Conservation (phyloP, 2,888 invertebrate species). For the Sycophila texana region DNA sequence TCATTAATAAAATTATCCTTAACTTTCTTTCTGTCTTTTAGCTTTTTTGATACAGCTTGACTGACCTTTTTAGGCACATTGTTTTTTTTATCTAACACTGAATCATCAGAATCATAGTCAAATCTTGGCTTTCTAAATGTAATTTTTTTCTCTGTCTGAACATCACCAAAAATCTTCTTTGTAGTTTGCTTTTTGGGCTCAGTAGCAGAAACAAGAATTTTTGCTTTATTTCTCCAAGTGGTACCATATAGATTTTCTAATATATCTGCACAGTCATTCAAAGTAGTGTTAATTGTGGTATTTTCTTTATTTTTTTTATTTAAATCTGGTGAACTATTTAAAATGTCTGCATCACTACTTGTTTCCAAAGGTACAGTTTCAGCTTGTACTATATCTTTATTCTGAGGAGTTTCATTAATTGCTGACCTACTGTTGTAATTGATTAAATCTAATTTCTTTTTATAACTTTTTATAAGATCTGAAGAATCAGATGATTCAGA, state of each 20-base stretch:
- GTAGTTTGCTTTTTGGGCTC: constrained; percentile 63
- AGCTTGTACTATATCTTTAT: constrained; percentile 5
- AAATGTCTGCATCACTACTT: constrained; percentile 13
- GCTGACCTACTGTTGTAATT: background rate
- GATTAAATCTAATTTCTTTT: background rate
- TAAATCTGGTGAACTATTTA: constrained; percentile 10
- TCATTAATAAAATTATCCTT: constrained; percentile 67
- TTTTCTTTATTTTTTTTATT: constrained; percentile 32
- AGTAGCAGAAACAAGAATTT: constrained; percentile 61
- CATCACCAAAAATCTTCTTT: constrained; percentile 59
- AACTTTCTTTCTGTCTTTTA: constrained; percentile 20
- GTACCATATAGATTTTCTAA: constrained; percentile 78
- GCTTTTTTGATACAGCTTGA: constrained; percentile 52
- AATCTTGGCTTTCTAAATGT: constrained; percentile 26
- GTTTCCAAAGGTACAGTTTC: constrained; percentile 10
- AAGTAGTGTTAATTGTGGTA: constrained; percentile 35
- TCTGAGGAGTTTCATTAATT: background rate
- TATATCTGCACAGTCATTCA: constrained; percentile 69
- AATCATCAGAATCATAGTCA: constrained; percentile 15
- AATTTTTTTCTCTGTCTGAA: constrained; percentile 68
- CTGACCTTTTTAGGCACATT: constrained; percentile 15
- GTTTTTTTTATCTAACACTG: constrained; percentile 51
- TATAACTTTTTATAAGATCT: background rate
- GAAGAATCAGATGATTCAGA: constrained; percentile 36
- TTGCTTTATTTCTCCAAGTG: constrained; percentile 77